Evolutionary conservation across 2,888 invertebrate species (phyloP).

Genomic region (Trachelus iudaicus): DNA sequence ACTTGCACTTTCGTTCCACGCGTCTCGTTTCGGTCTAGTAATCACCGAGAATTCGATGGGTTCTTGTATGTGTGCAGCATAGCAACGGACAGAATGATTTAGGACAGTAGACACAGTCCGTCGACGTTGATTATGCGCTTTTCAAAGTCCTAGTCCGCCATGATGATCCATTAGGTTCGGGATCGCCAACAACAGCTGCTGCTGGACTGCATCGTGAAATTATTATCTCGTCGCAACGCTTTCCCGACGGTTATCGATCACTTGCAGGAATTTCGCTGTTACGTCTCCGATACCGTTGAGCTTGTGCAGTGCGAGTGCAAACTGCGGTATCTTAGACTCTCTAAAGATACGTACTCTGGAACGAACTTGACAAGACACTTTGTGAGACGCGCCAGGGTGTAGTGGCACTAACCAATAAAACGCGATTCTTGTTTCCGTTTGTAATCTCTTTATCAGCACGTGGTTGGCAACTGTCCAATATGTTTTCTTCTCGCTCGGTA

Average conservation of each 20-base stretch:
- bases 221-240: background rate
- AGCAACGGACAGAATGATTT: background rate
- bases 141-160: background rate
- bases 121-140: background rate
- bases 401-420: background rate
- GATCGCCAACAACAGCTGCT: background rate
- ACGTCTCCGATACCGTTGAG: no score
- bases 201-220: background rate
- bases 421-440: slow-evolving; percentile 43
- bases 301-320: background rate
- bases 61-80: background rate
- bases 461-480: slow-evolving; percentile 37
- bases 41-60: background rate
- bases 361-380: background rate
- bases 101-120: background rate
- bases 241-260: background rate
- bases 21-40: background rate
- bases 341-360: background rate
- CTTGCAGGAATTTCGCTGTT: background rate
- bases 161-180: background rate
- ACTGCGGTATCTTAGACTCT: background rate
- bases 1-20: background rate
- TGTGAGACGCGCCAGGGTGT: background rate
- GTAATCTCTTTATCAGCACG: slow-evolving; percentile 62
- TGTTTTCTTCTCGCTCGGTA: background rate